These are phyloP conservation scores for Lithophane socia DNA, from an alignment of 2,888 invertebrate genomes.

Conservation along the genomic window DNA sequence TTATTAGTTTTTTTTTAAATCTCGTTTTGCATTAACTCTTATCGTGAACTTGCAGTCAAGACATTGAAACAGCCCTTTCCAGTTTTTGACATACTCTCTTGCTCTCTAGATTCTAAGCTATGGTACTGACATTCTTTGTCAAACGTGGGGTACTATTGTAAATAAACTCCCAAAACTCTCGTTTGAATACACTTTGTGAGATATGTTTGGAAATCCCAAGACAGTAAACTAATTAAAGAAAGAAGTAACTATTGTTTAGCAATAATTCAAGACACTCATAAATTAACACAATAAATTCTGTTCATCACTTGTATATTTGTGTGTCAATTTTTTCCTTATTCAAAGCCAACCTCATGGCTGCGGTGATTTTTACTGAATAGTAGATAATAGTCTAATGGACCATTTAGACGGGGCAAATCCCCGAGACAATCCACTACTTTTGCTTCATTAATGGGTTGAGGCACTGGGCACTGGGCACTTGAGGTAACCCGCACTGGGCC, in stretches of 20 bases:
- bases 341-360: neutral
- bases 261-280: neutral
- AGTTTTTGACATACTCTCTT: slow-evolving; percentile 53
- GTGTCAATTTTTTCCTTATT: too few relatives aligned
- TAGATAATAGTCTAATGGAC: too few relatives aligned
- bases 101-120: slow-evolving; percentile 65
- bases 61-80: slow-evolving; percentile 65
- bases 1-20: neutral
- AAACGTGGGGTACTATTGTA: slow-evolving; percentile 54
- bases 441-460: too few relatives aligned
- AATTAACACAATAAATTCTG: neutral
- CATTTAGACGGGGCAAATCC: too few relatives aligned
- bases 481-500: too few relatives aligned
- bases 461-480: too few relatives aligned
- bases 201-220: neutral
- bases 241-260: too few relatives aligned
- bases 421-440: too few relatives aligned
- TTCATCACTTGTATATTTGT: neutral
- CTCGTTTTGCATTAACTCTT: neutral
- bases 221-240: neutral
- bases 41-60: slow-evolving; percentile 12
- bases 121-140: slow-evolving; percentile 77
- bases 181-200: neutral
- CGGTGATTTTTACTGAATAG: neutral
- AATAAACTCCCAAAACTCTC: slow-evolving; percentile 24